Evolutionary conservation across 2,797 vertebrate species (phyloP).

Genomic region (Phrynocephalus guinanensis): DNA sequence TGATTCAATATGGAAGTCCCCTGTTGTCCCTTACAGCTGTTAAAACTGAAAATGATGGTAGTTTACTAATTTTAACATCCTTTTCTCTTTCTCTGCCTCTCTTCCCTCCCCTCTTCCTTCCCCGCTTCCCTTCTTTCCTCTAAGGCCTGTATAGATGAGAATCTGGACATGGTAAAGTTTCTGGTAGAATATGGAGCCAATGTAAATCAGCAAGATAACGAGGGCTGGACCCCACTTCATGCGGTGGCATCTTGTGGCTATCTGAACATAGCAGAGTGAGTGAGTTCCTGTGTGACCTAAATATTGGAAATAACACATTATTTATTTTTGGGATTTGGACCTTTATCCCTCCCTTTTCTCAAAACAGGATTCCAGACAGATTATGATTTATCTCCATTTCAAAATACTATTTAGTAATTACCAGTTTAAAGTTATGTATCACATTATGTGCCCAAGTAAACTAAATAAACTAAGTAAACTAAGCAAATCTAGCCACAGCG

Average conservation of each 20-base stretch:
- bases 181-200: slow-evolving; percentile 80
- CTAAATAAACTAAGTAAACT: background rate
- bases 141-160: slow-evolving; percentile 84
- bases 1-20: background rate
- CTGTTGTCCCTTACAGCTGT: background rate
- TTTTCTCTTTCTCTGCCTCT: background rate
- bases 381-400: rapidly evolving
- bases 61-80: slow-evolving; percentile 28
- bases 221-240: slow-evolving; percentile 84
- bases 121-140: slow-evolving; percentile 27
- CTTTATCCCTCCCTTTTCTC: too few species aligned
- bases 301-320: slow-evolving; percentile 1
- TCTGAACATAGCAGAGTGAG: slow-evolving; percentile 85
- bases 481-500: rapidly evolving
- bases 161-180: slow-evolving; percentile 84
- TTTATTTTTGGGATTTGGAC: background rate
- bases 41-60: background rate
- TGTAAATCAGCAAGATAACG: slow-evolving; percentile 82
- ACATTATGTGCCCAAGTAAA: background rate
- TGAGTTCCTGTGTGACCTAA: slow-evolving; percentile 59
- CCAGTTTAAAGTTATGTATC: background rate
- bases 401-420: background rate
- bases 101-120: background rate
- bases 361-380: background rate
- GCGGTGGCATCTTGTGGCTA: slow-evolving; percentile 83